Percentiles rank a stretch among this genome's conserved stretches.
phyloP scores from a whole-genome alignment of 2,113 vertebrate species.

The Malurus melanocephalus region DNA sequence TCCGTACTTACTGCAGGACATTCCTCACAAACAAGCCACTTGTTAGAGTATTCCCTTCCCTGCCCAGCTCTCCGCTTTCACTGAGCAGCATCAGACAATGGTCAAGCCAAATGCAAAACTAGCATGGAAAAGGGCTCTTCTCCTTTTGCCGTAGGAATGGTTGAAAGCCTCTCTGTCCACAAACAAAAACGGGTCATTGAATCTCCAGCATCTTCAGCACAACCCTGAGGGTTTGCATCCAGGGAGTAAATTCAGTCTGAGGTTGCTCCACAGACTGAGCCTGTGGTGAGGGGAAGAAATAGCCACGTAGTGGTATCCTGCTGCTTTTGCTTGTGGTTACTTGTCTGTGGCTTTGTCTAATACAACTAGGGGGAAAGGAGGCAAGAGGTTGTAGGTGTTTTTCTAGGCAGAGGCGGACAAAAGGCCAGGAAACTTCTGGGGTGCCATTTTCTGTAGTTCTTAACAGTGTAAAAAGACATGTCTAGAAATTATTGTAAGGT shows the following conservation, averaged over 20 bases:
- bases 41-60: conserved; percentile 68
- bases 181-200: accelerated
- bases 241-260: background rate
- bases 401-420: background rate
- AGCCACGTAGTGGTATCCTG: background rate
- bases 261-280: background rate
- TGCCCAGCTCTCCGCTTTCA: conserved; percentile 12
- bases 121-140: background rate
- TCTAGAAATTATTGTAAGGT: background rate
- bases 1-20: conserved; percentile 65
- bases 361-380: background rate
- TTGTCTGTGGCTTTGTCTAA: background rate
- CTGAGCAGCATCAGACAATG: background rate
- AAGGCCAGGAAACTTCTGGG: background rate
- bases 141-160: accelerated
- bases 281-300: background rate
- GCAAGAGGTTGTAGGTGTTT: background rate
- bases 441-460: background rate
- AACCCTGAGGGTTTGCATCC: background rate
- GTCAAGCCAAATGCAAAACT: background rate
- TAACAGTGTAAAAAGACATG: background rate
- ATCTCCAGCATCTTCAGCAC: background rate
- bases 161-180: accelerated
- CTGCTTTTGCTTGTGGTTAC: background rate
- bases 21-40: conserved; percentile 75